A percentile compares a stretch with the other conserved stretches of the same genome.
These are phyloP conservation scores for Mylabris phalerata DNA, from an alignment of 1,140 invertebrate species.

Conservation along the genomic window DNA sequence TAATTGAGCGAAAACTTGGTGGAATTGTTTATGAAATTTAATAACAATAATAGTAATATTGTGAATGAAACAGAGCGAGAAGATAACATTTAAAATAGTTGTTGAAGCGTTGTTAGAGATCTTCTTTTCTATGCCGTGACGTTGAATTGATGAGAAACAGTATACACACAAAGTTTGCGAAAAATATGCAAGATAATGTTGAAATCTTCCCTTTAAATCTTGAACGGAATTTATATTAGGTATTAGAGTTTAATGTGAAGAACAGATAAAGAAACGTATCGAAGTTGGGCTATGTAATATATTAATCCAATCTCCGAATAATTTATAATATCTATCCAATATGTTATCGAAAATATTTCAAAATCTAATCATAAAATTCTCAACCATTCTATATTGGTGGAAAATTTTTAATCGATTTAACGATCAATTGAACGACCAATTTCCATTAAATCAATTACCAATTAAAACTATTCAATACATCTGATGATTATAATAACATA, in stretches of 20 bases:
- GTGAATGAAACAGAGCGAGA: no score
- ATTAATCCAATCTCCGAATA: no score
- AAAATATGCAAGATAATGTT: conserved; percentile 15
- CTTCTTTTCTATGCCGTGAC: conserved; percentile 3
- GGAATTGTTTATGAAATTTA: no score
- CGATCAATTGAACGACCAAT: conserved; percentile 14
- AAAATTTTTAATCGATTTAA: no score
- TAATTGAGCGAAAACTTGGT: no score
- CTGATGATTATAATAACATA: not conserved
- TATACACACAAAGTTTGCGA: not conserved
- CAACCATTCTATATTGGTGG: no score
- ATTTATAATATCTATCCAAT: no score
- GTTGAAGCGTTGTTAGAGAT: conserved; percentile 10
- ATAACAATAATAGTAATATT: no score
- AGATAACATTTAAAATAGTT: conserved; percentile 8
- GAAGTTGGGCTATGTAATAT: conserved; percentile 7
- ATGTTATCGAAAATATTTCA: no score
- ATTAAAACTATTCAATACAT: conserved; percentile 14
- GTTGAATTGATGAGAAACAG: conserved; percentile 14
- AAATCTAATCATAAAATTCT: not conserved
- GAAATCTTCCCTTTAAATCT: conserved; percentile 14
- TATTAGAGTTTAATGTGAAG: conserved; percentile 15
- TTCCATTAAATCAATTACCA: conserved; percentile 13
- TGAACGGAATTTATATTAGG: conserved; percentile 15
- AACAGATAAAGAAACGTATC: conserved; percentile 10